Base-by-base conservation (phyloP, 2,113 vertebrate species). In the Gallinago media region DNA sequence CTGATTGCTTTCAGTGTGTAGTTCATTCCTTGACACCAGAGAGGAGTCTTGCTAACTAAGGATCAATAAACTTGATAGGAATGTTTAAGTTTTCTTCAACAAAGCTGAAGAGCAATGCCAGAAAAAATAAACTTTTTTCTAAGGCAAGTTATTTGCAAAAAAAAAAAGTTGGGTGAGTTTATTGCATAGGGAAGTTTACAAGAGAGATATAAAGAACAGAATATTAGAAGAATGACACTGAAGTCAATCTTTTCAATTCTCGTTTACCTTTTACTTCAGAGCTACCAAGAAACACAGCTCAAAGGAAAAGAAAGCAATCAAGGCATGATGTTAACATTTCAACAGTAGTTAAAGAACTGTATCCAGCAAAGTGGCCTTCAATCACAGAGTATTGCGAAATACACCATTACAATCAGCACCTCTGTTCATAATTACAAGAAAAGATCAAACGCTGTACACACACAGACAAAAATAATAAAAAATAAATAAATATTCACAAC, bases 1-100 rank as follows among this genome's bases (percentile, higher is more conserved):
- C 87, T 92, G 92, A 96, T 92, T 96, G 74, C 92, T 96, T 97
- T 94, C 93, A 80, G 67, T 47, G 47, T n/a, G 90, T 55, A 73
- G 77, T 65, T 95, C 89, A 85, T 84, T 96, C 74, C 46, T 76
- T 86, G 92, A 93, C 85, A 93, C 55, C 62, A 84, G 66, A 95
- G 56, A 89, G 38, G 21, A 92, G 67, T 26, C 44, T 46, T 90
- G 85, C 96, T 96, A 96, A 94, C 88, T 78, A 97, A 93, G 47
- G 58, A 97, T 96, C 96, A 96, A 91, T 83, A 95, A 21, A 82
- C 40, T 67, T 38, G 49, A 91, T 61, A 83, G 77, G 80, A 95
- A 94, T 62, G 74, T 73, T 92, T 71, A 94, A 38, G 91, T 94
- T 90, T 95, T 82, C 78, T 85, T 85, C 72, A 78, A 67, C 70